These are phyloP conservation scores for Perca flavescens DNA, from an alignment of 2,113 vertebrate genomes.

Conservation along the genomic window DNA sequence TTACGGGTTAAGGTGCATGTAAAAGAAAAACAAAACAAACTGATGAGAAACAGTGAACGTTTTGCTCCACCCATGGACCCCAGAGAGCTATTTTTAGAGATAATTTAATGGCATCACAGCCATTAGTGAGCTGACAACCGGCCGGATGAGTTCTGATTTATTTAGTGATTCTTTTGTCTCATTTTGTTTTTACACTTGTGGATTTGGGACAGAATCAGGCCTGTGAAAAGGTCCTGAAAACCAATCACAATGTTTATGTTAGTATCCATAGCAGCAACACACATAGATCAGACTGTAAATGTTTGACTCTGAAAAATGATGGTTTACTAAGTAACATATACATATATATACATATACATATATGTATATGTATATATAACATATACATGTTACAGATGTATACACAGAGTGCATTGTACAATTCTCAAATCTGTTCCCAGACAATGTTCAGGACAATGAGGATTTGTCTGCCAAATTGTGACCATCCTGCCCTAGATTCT, in stretches of 20 bases:
- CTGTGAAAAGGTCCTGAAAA: background rate
- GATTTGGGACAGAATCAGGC: background rate
- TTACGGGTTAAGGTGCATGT: background rate
- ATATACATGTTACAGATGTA: background rate
- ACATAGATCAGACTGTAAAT: background rate
- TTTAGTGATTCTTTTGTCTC: constrained; percentile 14
- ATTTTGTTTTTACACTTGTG: background rate
- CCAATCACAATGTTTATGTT: background rate
- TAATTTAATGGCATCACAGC: constrained; percentile 43
- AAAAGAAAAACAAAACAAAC: background rate
- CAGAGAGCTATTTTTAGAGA: constrained; percentile 44
- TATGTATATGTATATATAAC: too few species aligned
- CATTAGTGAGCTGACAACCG: constrained; percentile 30
- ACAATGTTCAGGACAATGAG: constrained; percentile 18
- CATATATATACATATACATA: too few species aligned
- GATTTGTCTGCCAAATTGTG: constrained; percentile 34
- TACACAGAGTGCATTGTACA: background rate
- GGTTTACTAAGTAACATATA: background rate
- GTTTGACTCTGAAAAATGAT: background rate
- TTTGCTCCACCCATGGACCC: constrained; percentile 7
- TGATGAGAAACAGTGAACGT: constrained; percentile 1
- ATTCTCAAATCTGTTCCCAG: constrained; percentile 11
- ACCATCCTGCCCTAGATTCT: constrained; percentile 16
- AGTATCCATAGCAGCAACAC: background rate
- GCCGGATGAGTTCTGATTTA: constrained; percentile 13